These are phyloP conservation scores for Ennomos erosarius DNA, from an alignment of 2,888 invertebrate genomes.

Conservation along the genomic window DNA sequence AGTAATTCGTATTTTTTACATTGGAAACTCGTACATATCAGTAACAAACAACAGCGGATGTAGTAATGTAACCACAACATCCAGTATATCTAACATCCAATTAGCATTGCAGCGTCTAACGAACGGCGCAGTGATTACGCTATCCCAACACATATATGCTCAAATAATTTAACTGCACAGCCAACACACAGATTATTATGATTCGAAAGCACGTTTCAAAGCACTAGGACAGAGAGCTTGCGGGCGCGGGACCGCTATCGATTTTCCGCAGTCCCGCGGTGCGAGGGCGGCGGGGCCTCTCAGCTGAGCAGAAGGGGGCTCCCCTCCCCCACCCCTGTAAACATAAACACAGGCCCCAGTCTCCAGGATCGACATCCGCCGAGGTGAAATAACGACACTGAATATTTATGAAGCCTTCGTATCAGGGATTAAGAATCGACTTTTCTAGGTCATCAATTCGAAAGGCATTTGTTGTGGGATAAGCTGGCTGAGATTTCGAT, in stretches of 20 bases:
- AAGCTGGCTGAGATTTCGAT: conserved; percentile 21
- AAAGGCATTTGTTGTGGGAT: conserved; percentile 34
- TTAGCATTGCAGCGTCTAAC: conserved; percentile 6
- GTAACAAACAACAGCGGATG: too few species aligned
- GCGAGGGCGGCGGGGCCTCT: conserved; percentile 56
- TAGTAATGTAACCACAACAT: too few species aligned
- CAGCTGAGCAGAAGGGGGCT: conserved; percentile 66
- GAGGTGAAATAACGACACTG: conserved; percentile 82
- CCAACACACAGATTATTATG: conserved; percentile 47
- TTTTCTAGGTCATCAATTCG: conserved; percentile 76
- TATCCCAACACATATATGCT: conserved; percentile 4
- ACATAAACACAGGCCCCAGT: conserved; percentile 78
- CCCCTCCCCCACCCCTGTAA: conserved; percentile 65
- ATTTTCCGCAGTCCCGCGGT: conserved; percentile 72
- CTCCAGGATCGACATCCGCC: conserved; percentile 74
- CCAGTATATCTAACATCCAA: conserved; percentile 1
- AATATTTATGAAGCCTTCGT: conserved; percentile 81
- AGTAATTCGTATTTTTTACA: too few species aligned
- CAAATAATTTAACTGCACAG: conserved; percentile 26
- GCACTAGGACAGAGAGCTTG: conserved; percentile 59
- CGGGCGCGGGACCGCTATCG: conserved; percentile 74
- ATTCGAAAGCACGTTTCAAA: conserved; percentile 57
- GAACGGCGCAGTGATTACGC: conserved; percentile 22
- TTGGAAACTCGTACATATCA: too few species aligned
- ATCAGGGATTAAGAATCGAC: conserved; percentile 78